A percentile compares a stretch with the other conserved stretches of the same genome.
These are phyloP conservation scores for Melanerpes formicivorus DNA, from an alignment of 2,113 vertebrate species.

Conservation along the genomic window DNA sequence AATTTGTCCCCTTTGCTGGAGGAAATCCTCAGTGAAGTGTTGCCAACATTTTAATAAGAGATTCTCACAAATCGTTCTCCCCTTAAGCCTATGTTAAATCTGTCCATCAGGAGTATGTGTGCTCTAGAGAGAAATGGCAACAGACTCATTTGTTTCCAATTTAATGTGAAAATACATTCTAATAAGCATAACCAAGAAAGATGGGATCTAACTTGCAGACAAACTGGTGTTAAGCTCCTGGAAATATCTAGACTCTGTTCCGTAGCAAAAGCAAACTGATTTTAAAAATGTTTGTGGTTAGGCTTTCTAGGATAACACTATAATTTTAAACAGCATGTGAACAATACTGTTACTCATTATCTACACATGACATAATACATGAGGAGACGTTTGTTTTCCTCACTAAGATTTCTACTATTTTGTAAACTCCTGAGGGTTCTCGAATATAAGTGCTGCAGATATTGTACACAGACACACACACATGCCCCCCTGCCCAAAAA, in stretches of 20 bases:
- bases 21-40: slow-evolving; percentile 44
- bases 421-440: neutral
- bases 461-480: neutral
- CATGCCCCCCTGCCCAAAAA: too few relatives aligned
- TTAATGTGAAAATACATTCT: neutral
- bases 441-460: neutral
- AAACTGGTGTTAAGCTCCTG: neutral
- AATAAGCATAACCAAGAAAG: slow-evolving; percentile 9
- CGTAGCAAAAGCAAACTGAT: neutral
- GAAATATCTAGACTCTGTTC: neutral
- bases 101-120: neutral
- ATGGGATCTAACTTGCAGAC: neutral
- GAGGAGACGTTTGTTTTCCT: neutral
- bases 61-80: slow-evolving; percentile 25
- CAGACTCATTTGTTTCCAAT: slow-evolving; percentile 11
- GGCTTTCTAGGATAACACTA: neutral
- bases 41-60: slow-evolving; percentile 56
- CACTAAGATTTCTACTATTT: neutral
- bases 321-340: neutral
- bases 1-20: slow-evolving; percentile 39
- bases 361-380: neutral
- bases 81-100: slow-evolving; percentile 41
- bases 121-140: neutral
- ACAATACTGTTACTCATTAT: neutral
- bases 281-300: neutral